A percentile compares a stretch with the other conserved stretches of the same genome.
Conservation (phyloP, 2,797 vertebrate genomes). For the Hydrolagus colliei region DNA sequence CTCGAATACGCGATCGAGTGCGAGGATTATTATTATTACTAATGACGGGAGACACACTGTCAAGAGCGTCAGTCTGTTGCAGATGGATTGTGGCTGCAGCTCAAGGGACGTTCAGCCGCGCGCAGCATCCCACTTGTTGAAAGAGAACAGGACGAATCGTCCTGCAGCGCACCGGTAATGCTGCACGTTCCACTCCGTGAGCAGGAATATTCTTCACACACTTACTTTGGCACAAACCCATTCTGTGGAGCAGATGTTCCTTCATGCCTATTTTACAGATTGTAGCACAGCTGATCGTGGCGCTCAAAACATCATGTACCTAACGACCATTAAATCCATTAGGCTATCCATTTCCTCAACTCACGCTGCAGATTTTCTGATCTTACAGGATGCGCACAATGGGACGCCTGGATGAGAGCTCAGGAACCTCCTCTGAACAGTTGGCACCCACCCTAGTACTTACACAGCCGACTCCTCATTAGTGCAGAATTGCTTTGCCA, state of each 20-base stretch:
- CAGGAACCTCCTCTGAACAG: not conserved
- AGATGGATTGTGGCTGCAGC: not conserved
- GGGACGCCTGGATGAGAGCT: not conserved
- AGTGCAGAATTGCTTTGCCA: not conserved
- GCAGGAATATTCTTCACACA: not conserved
- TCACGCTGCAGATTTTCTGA: not conserved
- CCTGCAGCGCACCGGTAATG: not conserved
- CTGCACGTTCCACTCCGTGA: not conserved
- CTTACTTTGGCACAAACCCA: slow-evolving; percentile 83
- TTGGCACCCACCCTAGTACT: not conserved
- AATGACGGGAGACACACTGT: no score
- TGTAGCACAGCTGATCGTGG: slow-evolving; percentile 96
- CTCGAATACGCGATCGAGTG: no score
- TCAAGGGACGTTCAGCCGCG: not conserved
- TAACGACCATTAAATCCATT: slow-evolving; percentile 96
- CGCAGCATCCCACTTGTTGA: not conserved
- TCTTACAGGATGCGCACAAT: not conserved
- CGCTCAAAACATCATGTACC: slow-evolving; percentile 88
- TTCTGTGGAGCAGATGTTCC: slow-evolving; percentile 92
- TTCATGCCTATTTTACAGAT: slow-evolving; percentile 91
- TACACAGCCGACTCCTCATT: not conserved
- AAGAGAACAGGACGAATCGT: no score
- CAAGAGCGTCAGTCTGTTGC: no score
- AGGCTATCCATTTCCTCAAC: slow-evolving; percentile 40
- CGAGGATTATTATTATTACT: no score